Base-by-base conservation (phyloP, 2,888 invertebrate genomes). In the Creontiades dilutus region DNA sequence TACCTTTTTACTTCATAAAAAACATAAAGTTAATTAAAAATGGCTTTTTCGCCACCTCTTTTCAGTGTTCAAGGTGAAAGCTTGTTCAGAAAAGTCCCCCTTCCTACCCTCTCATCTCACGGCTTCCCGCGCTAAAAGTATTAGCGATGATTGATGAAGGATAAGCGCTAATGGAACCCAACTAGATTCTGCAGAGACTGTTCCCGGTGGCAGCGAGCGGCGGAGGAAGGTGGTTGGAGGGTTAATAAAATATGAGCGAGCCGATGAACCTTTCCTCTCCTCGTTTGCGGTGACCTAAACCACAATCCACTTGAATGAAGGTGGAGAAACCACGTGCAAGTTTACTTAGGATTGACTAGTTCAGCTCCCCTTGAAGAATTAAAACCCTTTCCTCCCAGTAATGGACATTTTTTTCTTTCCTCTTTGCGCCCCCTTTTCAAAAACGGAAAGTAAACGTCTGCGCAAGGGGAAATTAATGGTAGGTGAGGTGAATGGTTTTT, bases 141-240 rank as follows among this genome's bases (percentile, higher is more conserved):
- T 61, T 61, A 61, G 61, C 61, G 61, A 61, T 61, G 61, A 61
- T 61, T 61, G 61, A 61, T 61, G 61, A 61, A 61, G 61, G 61
- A 61, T 61, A 61, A 61, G 19, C 61, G 61, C 61, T 61, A 61
- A 61, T 61, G 61, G 61, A 61, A 61, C 61, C 61, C n/a, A 61
- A 61, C 61, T 19, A n/a, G 61, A 14, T 61, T 19, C 19, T 19
- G 61, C 61, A 19, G 61, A 61, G 61, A 61, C 61, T 61, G n/a
- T 9, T n/a, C 61, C n/a, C 61, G 13, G 11, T 48, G 11, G 52
- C 13, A 16, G 52, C 13, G 52, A 16, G 13, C 2, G 52, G 13
- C 2, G 52, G 52, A 52, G 52, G 52, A 52, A 16, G 52, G 16
- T 2, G 52, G 52, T 13, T 52, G 16, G 52, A 16, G 19, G 61